phyloP scores from a whole-genome alignment of 2,888 invertebrate genomes.

The Drosophila aldrichi region DNA sequence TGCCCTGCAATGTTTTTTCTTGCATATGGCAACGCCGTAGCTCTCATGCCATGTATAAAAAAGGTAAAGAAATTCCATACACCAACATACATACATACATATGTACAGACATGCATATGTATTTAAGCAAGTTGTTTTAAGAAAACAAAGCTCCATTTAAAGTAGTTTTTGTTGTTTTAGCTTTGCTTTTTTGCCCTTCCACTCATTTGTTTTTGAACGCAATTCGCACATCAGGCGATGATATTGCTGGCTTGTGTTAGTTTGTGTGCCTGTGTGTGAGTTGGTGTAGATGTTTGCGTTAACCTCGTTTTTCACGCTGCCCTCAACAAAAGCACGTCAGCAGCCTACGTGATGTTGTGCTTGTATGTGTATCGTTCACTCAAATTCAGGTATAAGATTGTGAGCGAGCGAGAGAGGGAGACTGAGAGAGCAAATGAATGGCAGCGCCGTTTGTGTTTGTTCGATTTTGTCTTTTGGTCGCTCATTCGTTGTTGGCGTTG shows the following conservation, averaged over 20 bases:
- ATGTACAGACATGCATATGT: not conserved
- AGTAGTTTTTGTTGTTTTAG: conserved; percentile 43
- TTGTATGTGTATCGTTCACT: conserved; percentile 44
- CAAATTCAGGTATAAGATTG: conserved; percentile 28
- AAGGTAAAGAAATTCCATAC: conserved; percentile 39
- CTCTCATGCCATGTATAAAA: conserved; percentile 14
- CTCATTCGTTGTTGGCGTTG: conserved; percentile 38
- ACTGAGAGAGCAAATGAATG: conserved; percentile 4
- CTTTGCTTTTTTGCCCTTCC: conserved; percentile 61
- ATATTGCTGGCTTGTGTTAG: conserved; percentile 26
- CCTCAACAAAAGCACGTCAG: conserved; percentile 56
- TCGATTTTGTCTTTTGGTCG: conserved; percentile 39
- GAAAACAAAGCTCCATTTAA: conserved; percentile 45
- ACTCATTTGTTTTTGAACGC: conserved; percentile 63
- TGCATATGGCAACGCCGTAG: conserved; percentile 62
- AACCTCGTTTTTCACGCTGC: conserved; percentile 63
- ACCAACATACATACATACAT: conserved; percentile 7
- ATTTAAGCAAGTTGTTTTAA: conserved; percentile 26
- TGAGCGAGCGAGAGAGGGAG: conserved; percentile 12
- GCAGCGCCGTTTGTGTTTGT: conserved; percentile 32
- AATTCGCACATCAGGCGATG: conserved; percentile 75
- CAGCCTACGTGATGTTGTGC: conserved; percentile 76
- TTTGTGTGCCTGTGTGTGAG: conserved; percentile 16
- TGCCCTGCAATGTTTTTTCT: conserved; percentile 48
- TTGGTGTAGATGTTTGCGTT: conserved; percentile 46